Conservation (phyloP, 2,797 vertebrate genomes). For the Odontamblyopus lacepedii region DNA sequence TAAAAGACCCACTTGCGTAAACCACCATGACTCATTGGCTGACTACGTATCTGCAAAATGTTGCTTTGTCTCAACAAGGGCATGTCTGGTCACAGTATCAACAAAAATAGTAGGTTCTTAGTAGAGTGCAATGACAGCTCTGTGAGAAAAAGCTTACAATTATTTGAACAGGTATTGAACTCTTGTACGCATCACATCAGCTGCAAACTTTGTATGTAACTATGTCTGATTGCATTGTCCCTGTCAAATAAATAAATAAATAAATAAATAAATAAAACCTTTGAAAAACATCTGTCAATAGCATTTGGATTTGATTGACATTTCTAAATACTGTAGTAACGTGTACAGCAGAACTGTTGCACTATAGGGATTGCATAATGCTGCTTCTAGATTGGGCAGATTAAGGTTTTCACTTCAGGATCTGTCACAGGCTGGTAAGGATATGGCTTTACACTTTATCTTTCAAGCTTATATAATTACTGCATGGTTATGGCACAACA, state of each 20-base stretch:
- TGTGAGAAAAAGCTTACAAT: not conserved
- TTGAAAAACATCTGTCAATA: not conserved
- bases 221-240: no score
- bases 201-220: no score
- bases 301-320: not conserved
- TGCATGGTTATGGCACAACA: constrained; percentile 17
- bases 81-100: constrained; percentile 31
- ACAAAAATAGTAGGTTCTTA: constrained; percentile 18
- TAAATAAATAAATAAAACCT: no score
- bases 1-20: constrained; percentile 24
- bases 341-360: not conserved
- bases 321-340: not conserved
- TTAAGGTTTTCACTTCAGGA: constrained; percentile 34
- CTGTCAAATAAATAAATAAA: no score
- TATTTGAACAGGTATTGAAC: not conserved
- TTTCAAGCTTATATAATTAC: not conserved
- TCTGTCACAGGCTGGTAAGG: constrained; percentile 56
- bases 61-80: constrained; percentile 44
- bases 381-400: constrained; percentile 35
- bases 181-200: no score
- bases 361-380: constrained; percentile 38
- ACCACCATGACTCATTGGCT: constrained; percentile 46
- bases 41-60: constrained; percentile 27
- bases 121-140: constrained; percentile 12
- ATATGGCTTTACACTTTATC: constrained; percentile 39